Conservation (phyloP, 2,113 vertebrate species). For the Procavia capensis region DNA sequence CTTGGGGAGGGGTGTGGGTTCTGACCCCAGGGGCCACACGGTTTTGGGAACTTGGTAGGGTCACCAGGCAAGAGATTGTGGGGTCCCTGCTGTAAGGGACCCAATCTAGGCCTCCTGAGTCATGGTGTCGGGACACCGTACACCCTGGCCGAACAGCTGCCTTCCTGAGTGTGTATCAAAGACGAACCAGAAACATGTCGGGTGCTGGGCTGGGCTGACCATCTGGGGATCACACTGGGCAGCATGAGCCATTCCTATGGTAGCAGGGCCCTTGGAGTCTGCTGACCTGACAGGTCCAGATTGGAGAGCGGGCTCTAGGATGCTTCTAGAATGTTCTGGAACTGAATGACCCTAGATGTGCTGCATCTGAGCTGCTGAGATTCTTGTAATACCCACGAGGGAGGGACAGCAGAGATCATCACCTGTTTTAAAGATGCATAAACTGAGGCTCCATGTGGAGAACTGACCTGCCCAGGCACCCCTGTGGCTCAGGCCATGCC, state of each 20-base stretch:
- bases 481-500: fast-evolving
- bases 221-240: neutral
- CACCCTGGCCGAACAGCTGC: neutral
- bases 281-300: neutral
- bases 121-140: fast-evolving
- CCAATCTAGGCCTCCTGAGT: neutral
- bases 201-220: neutral
- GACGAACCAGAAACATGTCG: neutral
- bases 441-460: neutral
- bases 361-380: fast-evolving
- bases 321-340: too few relatives aligned
- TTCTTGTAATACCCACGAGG: fast-evolving
- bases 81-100: neutral
- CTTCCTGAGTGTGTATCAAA: neutral
- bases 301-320: fast-evolving
- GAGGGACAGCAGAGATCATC: neutral
- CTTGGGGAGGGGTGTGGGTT: too few relatives aligned
- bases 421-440: neutral
- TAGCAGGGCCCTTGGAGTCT: neutral
- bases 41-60: neutral
- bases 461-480: fast-evolving
- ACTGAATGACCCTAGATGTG: neutral
- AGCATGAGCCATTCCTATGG: fast-evolving
- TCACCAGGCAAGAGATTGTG: neutral
- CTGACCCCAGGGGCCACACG: too few relatives aligned